phyloP scores from a whole-genome alignment of 2,113 vertebrate species.

The Bagarius yarrelli region DNA sequence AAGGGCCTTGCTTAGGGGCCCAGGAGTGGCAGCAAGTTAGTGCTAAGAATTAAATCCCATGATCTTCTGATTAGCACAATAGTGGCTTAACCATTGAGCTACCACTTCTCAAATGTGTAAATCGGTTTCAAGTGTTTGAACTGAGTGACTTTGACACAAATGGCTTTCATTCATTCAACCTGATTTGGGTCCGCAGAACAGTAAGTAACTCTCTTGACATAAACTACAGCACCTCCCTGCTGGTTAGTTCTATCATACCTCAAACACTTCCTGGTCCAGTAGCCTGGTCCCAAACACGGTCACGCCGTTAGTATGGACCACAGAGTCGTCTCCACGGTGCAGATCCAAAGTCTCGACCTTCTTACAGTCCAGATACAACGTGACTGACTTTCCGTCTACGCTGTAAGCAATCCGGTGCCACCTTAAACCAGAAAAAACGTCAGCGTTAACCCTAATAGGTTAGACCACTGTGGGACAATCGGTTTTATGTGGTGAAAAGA shows the following conservation, averaged over 20 bases:
- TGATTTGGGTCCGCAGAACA: no score
- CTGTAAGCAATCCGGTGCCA: constrained; percentile 89
- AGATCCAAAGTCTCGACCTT: constrained; percentile 69
- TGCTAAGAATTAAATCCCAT: no score
- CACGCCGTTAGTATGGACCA: constrained; percentile 78
- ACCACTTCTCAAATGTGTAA: no score
- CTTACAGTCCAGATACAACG: constrained; percentile 81
- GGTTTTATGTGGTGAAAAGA: not conserved
- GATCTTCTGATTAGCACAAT: no score
- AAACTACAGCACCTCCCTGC: not conserved
- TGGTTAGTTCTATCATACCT: constrained; percentile 71
- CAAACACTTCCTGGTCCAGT: constrained; percentile 76
- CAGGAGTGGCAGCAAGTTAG: no score
- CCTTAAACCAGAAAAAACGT: constrained; percentile 59
- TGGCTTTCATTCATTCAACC: no score
- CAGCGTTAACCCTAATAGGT: not conserved
- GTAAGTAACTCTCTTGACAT: no score
- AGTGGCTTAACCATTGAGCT: no score
- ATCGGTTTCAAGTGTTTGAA: no score
- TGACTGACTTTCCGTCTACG: constrained; percentile 71
- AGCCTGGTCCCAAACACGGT: constrained; percentile 81
- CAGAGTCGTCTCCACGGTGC: constrained; percentile 63
- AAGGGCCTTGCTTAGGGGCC: no score
- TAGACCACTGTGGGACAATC: not conserved
- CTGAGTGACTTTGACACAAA: no score